Evolutionary conservation across 2,797 vertebrate species (phyloP).

Genomic region (Harpagifer antarcticus): DNA sequence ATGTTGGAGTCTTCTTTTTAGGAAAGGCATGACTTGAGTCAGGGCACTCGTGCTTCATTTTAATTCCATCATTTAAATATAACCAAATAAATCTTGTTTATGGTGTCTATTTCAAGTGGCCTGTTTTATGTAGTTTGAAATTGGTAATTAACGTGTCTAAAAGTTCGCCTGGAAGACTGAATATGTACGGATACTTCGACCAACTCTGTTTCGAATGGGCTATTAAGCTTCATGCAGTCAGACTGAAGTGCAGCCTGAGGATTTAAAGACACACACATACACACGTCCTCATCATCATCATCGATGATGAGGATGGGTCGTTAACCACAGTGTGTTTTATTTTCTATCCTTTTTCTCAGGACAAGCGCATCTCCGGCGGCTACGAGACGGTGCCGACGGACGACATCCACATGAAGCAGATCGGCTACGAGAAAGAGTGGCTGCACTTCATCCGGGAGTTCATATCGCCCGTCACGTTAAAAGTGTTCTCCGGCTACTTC

Average conservation of each 20-base stretch:
- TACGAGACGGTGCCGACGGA: slow-evolving; percentile 98
- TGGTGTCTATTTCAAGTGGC: slow-evolving; percentile 34
- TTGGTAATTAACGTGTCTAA: slow-evolving; percentile 46
- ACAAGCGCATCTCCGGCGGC: slow-evolving; percentile 94
- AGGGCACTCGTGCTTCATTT: slow-evolving; percentile 29
- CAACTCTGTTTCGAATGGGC: slow-evolving; percentile 47
- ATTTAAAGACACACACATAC: slow-evolving; percentile 43
- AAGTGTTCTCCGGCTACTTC: slow-evolving; percentile 98
- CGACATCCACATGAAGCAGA: slow-evolving; percentile 98
- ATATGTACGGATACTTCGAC: slow-evolving; percentile 28
- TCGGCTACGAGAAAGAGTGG: slow-evolving; percentile 94
- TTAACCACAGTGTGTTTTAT: slow-evolving; percentile 41
- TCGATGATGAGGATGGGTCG: slow-evolving; percentile 36
- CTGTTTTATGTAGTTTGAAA: slow-evolving; percentile 63
- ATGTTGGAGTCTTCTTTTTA: slow-evolving; percentile 1
- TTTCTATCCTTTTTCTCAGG: slow-evolving; percentile 80
- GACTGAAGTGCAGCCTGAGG: slow-evolving; percentile 49
- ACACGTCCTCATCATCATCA: slow-evolving; percentile 21
- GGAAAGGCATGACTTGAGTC: background rate
- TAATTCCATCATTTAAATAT: slow-evolving; percentile 26
- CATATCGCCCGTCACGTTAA: slow-evolving; percentile 95
- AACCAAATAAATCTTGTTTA: slow-evolving; percentile 40
- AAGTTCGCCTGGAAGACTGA: slow-evolving; percentile 53
- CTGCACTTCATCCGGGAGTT: slow-evolving; percentile 97
- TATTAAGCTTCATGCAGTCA: slow-evolving; percentile 57